Conservation (phyloP, 2,888 invertebrate genomes). For the Dicyrtomina minuta region DNA sequence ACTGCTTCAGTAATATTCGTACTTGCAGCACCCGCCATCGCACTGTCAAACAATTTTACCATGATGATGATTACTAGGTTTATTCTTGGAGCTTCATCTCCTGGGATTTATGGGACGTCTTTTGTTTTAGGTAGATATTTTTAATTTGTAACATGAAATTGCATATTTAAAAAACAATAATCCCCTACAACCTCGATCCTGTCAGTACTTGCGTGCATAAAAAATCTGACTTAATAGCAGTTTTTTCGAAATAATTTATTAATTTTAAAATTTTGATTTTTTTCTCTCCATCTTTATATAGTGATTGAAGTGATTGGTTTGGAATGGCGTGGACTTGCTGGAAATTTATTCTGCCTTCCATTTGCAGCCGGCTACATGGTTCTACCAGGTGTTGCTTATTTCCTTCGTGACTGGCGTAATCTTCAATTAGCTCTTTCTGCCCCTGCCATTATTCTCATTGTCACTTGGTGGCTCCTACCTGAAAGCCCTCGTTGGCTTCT, state of each 20-base stretch:
- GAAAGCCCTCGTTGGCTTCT: conserved; percentile 44
- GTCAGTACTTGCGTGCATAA: too few species aligned
- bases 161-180: too few species aligned
- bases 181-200: too few species aligned
- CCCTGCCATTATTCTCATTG: conserved; percentile 39
- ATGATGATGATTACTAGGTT: conserved; percentile 43
- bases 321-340: conserved; percentile 44
- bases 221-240: too few species aligned
- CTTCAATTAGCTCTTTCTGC: conserved; percentile 39
- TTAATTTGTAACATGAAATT: too few species aligned
- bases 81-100: conserved; percentile 42
- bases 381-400: conserved; percentile 43
- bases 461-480: conserved; percentile 40
- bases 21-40: conserved; percentile 41
- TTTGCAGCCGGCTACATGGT: conserved; percentile 48
- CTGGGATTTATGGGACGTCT: conserved; percentile 49
- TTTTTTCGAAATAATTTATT: too few species aligned
- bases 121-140: conserved; percentile 46
- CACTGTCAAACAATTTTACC: conserved; percentile 39
- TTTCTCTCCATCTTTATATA: too few species aligned
- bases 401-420: conserved; percentile 41
- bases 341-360: conserved; percentile 48
- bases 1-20: conserved; percentile 41
- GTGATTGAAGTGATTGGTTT: conserved; percentile 44
- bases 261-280: conserved; percentile 7